Conservation (phyloP, 2,797 vertebrate species). For the Oophaga sylvatica region DNA sequence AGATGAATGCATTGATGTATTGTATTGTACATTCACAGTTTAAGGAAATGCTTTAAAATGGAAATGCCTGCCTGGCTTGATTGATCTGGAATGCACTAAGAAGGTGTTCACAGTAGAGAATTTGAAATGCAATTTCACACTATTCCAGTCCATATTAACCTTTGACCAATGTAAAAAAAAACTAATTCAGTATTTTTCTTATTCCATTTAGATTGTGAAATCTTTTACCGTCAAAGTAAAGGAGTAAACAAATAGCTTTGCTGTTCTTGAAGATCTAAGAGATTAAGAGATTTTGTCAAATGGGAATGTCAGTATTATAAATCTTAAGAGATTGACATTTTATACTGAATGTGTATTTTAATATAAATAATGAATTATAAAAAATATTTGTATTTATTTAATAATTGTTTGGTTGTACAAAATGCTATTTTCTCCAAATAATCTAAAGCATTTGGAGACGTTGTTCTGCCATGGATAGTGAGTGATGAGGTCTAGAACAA, state of each 20-base stretch:
- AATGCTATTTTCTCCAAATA: no score
- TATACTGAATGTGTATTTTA: neutral
- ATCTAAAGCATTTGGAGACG: no score
- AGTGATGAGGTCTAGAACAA: no score
- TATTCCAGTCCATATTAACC: constrained; percentile 49
- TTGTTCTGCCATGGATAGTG: no score
- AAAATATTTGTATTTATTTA: no score
- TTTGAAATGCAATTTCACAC: constrained; percentile 50
- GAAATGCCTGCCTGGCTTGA: constrained; percentile 52
- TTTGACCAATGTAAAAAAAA: constrained; percentile 47
- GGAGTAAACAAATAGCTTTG: constrained; percentile 1
- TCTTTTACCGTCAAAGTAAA: constrained; percentile 10
- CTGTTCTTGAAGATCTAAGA: neutral
- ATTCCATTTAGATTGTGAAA: constrained; percentile 12
- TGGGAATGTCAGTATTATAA: neutral
- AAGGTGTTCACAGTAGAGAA: constrained; percentile 52
- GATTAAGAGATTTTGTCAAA: neutral
- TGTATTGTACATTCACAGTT: constrained; percentile 35
- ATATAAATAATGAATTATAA: neutral
- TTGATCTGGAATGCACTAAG: constrained; percentile 58
- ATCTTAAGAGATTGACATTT: neutral
- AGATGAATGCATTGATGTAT: no score
- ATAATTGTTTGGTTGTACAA: no score
- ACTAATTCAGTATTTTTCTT: constrained; percentile 36
- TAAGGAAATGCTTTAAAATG: constrained; percentile 47